Evolutionary conservation across 2,888 invertebrate species (phyloP), one percentile per base, ranked within the genome.

Genomic region (Chaetoderma sp.): DNA sequence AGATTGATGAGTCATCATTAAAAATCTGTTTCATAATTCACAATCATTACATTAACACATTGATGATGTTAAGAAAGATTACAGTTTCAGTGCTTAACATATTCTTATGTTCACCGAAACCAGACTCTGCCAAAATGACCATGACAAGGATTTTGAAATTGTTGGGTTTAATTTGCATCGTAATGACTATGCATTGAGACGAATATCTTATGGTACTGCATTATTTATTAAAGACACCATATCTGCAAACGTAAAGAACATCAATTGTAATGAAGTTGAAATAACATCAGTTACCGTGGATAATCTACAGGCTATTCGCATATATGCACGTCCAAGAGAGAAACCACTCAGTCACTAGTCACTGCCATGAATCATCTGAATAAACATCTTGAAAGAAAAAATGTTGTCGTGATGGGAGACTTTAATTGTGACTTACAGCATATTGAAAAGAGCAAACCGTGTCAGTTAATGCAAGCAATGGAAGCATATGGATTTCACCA

Each of bases 21-120:
- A 45, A 45, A 18, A 47, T 62, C 18, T 16, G 27, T 56, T 62
- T 47, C 62, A 62, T 21, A 62, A 62, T 32, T 18, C 47, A 33
- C 62, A 62, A 28, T 56, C 62, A 32, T 32, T 62, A 8, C 10
- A 44, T 6, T 13, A 47, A 47, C 62, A 62, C 18, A 61, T 61
- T 13, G 44, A 23, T 16, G 61, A 61, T 55, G 32, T 61, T 16
- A 21, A 21, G 23, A 55, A 45, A 32, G 62, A 62, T 23, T 47
- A 21, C 36, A 62, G 30, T 25, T 39, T 61, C 30, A 47, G 13
- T 16, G 54, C 18, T 13, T 27, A 36, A 10, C 55, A 62, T 45
- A 25, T 62, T 23, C 23, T 16, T 13, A 56, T 62, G 33, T 62
- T 45, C 27, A 49, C 27, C 44, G 62, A 62, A 61, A 47, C 50